A percentile compares a stretch with the other conserved stretches of the same genome.
Evolutionary conservation across 2,888 invertebrate species (phyloP).

Genomic region (Sarcophaga variegata): DNA sequence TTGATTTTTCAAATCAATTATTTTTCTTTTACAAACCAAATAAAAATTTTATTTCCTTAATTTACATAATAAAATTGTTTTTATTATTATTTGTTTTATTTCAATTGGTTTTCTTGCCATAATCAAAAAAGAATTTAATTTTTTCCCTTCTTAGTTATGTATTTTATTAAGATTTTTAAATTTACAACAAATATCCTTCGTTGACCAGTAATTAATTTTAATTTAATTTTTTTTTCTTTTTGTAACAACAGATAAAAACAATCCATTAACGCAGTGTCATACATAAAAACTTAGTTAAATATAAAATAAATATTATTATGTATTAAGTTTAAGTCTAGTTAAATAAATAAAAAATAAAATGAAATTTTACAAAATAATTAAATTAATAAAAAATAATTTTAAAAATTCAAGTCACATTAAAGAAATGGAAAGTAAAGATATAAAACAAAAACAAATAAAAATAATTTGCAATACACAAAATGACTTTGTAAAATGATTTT

Average conservation of each 20-base stretch:
- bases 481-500: slow-evolving; percentile 10
- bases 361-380: slow-evolving; percentile 56
- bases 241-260: slow-evolving; percentile 4
- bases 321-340: slow-evolving; percentile 60
- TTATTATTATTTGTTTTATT: too few species aligned
- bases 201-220: slow-evolving; percentile 42
- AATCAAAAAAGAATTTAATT: too few species aligned
- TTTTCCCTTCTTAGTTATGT: too few species aligned
- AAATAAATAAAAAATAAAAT: slow-evolving; percentile 59
- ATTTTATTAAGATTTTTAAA: neutral
- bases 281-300: slow-evolving; percentile 64
- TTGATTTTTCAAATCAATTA: too few species aligned
- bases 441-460: neutral
- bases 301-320: slow-evolving; percentile 43
- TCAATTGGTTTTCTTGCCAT: too few species aligned
- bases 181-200: neutral
- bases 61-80: too few species aligned
- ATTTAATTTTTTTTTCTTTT: neutral
- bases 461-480: neutral
- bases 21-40: too few species aligned
- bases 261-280: slow-evolving; percentile 56
- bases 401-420: slow-evolving; percentile 38
- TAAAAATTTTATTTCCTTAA: too few species aligned
- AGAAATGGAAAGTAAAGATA: slow-evolving; percentile 30
- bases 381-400: slow-evolving; percentile 32